Conservation (phyloP, 2,888 invertebrate genomes). For the Eristalinus sepulchralis region DNA sequence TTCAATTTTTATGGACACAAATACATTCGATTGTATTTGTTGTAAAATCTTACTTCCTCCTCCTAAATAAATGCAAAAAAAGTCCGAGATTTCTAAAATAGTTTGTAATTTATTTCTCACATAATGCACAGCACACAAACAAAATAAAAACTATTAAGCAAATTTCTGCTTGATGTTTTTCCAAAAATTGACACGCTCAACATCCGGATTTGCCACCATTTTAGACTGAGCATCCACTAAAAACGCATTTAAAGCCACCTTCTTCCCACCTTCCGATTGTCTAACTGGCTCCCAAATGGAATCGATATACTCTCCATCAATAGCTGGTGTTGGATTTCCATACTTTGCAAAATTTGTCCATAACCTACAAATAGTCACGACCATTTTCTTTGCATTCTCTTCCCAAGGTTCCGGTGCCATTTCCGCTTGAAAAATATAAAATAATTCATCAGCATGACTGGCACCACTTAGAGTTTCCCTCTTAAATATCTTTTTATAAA, state of each 20-base stretch:
- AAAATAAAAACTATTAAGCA: background rate
- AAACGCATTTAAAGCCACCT: constrained; percentile 62
- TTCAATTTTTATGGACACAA: too few species aligned
- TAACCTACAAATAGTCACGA: constrained; percentile 81
- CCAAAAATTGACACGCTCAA: constrained; percentile 72
- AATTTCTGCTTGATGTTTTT: constrained; percentile 54
- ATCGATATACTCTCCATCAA: constrained; percentile 1
- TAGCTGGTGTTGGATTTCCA: constrained; percentile 61
- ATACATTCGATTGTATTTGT: too few species aligned
- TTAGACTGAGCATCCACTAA: constrained; percentile 46
- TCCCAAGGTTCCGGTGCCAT: constrained; percentile 63
- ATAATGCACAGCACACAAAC: background rate
- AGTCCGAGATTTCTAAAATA: too few species aligned
- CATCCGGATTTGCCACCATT: constrained; percentile 70
- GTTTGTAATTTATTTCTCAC: too few species aligned
- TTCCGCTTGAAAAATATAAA: constrained; percentile 81
- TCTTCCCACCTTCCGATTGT: constrained; percentile 22
- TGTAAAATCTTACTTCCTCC: too few species aligned
- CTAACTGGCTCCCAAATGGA: constrained; percentile 72
- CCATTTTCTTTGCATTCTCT: constrained; percentile 74
- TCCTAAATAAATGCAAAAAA: too few species aligned
- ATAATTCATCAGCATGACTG: constrained; percentile 83
- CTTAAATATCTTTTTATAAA: constrained; percentile 77
- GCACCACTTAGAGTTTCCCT: constrained; percentile 81
- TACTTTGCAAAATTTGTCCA: constrained; percentile 85